Evolutionary conservation across 1,140 invertebrate genomes (phyloP).

Genomic region (Diprion similis): DNA sequence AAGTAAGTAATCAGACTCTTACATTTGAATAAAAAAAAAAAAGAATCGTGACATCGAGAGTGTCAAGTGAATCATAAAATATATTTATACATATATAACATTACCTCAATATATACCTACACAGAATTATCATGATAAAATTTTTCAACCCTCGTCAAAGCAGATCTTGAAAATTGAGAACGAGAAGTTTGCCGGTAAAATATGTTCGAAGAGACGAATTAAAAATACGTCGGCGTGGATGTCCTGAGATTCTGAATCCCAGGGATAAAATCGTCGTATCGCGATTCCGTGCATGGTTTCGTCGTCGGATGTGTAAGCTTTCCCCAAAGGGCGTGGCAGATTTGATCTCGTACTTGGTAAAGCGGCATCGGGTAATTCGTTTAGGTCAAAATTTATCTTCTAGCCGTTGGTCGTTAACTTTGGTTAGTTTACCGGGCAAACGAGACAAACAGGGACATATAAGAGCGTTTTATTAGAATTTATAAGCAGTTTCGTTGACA

Average conservation of each 20-base stretch:
- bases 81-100: no score
- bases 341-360: constrained; percentile 41
- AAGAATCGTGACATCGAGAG: no score
- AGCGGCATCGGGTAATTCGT: constrained; percentile 37
- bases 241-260: constrained; percentile 11
- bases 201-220: no score
- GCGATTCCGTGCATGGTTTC: constrained; percentile 27
- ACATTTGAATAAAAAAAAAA: no score
- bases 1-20: no score
- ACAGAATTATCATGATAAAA: not conserved
- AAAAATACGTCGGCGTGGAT: constrained; percentile 17
- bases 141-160: no score
- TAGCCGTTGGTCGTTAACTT: not conserved
- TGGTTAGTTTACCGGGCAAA: not conserved
- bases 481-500: constrained; percentile 45
- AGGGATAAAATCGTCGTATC: constrained; percentile 18
- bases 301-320: not conserved
- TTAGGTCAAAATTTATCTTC: constrained; percentile 51
- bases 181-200: no score
- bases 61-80: no score
- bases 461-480: constrained; percentile 47
- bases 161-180: no score
- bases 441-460: constrained; percentile 19
- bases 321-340: constrained; percentile 39
- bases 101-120: no score